phyloP scores from a whole-genome alignment of 2,888 invertebrate genomes.

The Anthrax anthrax region DNA sequence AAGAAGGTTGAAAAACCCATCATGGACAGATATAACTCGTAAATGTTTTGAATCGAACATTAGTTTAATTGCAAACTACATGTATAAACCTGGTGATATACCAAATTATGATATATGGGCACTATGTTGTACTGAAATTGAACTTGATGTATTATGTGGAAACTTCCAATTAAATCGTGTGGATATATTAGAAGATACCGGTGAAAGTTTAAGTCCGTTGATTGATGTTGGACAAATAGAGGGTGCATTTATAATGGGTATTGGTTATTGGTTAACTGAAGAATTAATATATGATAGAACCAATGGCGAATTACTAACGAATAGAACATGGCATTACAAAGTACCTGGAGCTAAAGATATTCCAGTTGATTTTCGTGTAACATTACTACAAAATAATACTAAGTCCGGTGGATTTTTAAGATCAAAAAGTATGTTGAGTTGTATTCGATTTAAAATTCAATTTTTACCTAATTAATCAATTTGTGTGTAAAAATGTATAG shows the following conservation, averaged over 20 bases:
- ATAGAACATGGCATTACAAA: slow-evolving; percentile 61
- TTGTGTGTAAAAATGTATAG: slow-evolving; percentile 20
- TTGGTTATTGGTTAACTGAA: slow-evolving; percentile 58
- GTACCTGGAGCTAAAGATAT: slow-evolving; percentile 56
- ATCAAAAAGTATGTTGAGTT: slow-evolving; percentile 47
- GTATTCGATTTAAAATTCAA: slow-evolving; percentile 29
- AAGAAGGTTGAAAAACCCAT: slow-evolving; percentile 22
- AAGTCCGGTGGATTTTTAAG: slow-evolving; percentile 49
- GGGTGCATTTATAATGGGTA: slow-evolving; percentile 58
- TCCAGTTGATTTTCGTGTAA: slow-evolving; percentile 50
- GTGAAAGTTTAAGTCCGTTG: slow-evolving; percentile 49
- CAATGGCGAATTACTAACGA: slow-evolving; percentile 48
- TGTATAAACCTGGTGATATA: slow-evolving; percentile 26
- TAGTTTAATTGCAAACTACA: slow-evolving; percentile 20
- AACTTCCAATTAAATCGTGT: slow-evolving; percentile 43
- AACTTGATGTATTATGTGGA: slow-evolving; percentile 57
- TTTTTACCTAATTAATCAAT: not conserved
- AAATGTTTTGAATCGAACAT: slow-evolving; percentile 18
- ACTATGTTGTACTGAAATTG: slow-evolving; percentile 46
- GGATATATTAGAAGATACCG: slow-evolving; percentile 52
- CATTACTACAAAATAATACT: slow-evolving; percentile 43
- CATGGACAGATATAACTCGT: slow-evolving; percentile 24
- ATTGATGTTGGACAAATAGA: slow-evolving; percentile 59
- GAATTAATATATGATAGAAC: slow-evolving; percentile 41
- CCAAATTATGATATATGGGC: slow-evolving; percentile 45